phyloP scores from a whole-genome alignment of 2,113 vertebrate species.

The Actenoides lindsayi region DNA sequence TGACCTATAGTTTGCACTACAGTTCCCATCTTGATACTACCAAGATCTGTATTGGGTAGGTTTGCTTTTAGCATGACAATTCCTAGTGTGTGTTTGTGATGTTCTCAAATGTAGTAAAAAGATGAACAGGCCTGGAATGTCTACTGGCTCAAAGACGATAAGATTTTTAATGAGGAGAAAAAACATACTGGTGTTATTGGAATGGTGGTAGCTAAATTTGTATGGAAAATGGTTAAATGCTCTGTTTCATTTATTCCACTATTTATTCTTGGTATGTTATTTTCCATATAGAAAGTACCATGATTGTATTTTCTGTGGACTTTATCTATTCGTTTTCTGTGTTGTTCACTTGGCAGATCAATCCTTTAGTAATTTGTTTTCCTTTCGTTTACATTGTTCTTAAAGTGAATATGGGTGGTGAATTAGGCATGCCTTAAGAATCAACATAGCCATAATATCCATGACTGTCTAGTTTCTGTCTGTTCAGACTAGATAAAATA shows the following conservation, averaged over 20 bases:
- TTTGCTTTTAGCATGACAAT: not conserved
- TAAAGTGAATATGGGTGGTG: not conserved
- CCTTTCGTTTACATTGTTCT: not conserved
- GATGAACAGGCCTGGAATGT: not conserved
- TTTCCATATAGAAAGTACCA: not conserved
- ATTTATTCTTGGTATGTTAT: not conserved
- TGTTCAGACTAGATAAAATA: not conserved
- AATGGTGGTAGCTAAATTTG: not conserved
- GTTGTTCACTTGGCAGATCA: not conserved
- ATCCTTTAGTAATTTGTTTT: not conserved
- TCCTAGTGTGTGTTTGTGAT: not conserved
- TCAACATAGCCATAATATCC: not conserved
- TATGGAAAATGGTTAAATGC: not conserved
- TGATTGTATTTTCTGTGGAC: not conserved
- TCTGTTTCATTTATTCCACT: not conserved
- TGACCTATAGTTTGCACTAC: not conserved
- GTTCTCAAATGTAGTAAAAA: not conserved
- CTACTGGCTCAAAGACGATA: not conserved
- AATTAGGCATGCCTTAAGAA: not conserved
- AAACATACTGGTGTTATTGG: not conserved
- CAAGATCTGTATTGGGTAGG: not conserved
- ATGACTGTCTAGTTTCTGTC: not conserved
- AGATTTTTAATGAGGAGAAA: not conserved
- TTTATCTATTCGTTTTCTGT: not conserved
- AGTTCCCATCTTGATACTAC: not conserved